Conservation (phyloP, 2,888 invertebrate species). For the Morpho achilles region DNA sequence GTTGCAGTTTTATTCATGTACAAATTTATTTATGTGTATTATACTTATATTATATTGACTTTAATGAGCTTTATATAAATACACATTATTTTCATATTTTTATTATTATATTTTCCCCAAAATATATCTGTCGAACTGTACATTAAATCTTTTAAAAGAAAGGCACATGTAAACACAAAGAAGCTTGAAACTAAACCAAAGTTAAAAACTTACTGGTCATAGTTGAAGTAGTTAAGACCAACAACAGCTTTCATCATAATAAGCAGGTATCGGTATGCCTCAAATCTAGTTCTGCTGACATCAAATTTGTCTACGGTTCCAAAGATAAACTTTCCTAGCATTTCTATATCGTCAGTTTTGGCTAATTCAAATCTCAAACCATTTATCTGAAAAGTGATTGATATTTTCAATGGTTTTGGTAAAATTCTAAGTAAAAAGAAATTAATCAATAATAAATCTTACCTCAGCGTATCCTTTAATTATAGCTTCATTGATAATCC, state of each 20-base stretch:
- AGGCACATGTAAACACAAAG: not conserved
- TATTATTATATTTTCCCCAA: too few species aligned
- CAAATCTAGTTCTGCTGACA: constrained; percentile 46
- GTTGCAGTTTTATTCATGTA: too few species aligned
- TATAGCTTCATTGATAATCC: constrained; percentile 77
- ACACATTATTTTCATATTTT: too few species aligned
- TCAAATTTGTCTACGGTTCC: constrained; percentile 59
- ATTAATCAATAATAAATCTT: constrained; percentile 20
- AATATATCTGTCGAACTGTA: too few species aligned
- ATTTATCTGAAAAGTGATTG: constrained; percentile 46
- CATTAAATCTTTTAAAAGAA: too few species aligned
- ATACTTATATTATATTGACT: too few species aligned
- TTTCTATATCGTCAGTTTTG: constrained; percentile 71
- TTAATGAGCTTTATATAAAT: too few species aligned
- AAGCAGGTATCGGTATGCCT: constrained; percentile 78
- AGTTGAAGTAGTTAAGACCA: constrained; percentile 51
- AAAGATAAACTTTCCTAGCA: constrained; percentile 74
- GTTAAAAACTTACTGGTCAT: constrained; percentile 53
- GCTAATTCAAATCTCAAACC: constrained; percentile 54
- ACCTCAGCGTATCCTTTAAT: constrained; percentile 73
- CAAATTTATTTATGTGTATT: too few species aligned
- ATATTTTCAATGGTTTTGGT: not conserved
- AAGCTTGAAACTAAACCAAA: not conserved
- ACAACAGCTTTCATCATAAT: constrained; percentile 71
- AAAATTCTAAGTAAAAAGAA: constrained; percentile 2